Evolutionary conservation across 1,140 invertebrate genomes (phyloP).

Genomic region (Drosophila cardini): DNA sequence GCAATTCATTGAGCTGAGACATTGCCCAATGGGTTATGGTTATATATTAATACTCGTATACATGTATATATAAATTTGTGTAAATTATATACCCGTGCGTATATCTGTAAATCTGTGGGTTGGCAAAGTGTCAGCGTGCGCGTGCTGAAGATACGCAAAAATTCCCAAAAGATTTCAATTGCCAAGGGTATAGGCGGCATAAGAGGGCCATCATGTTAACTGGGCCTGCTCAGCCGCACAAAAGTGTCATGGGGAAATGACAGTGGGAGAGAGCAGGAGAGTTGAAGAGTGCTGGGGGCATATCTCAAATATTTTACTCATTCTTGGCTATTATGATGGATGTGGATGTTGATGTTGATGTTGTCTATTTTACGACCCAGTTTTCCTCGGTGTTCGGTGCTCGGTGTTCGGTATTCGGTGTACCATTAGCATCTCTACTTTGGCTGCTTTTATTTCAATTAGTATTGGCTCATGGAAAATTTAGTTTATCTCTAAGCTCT

Average conservation of each 20-base stretch:
- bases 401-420: background rate
- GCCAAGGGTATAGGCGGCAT: slow-evolving; percentile 10
- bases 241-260: background rate
- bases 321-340: slow-evolving; percentile 42
- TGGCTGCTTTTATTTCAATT: slow-evolving; percentile 76
- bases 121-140: slow-evolving; percentile 54
- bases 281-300: background rate
- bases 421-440: slow-evolving; percentile 49
- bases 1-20: slow-evolving; percentile 54
- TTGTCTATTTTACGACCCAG: slow-evolving; percentile 35
- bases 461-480: slow-evolving; percentile 66
- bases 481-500: slow-evolving; percentile 31
- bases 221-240: slow-evolving; percentile 16
- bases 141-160: slow-evolving; percentile 73
- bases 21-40: slow-evolving; percentile 65
- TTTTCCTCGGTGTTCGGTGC: background rate
- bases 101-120: slow-evolving; percentile 18
- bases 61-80: slow-evolving; percentile 9
- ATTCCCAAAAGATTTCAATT: slow-evolving; percentile 74
- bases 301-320: slow-evolving; percentile 26
- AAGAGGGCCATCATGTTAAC: slow-evolving; percentile 25
- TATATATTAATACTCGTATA: slow-evolving; percentile 17
- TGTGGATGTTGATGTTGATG: slow-evolving; percentile 24
- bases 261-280: too few relatives aligned
- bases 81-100: slow-evolving; percentile 20